phyloP scores from a whole-genome alignment of 2,888 invertebrate genomes.

The Dolichopus griseipennis region DNA sequence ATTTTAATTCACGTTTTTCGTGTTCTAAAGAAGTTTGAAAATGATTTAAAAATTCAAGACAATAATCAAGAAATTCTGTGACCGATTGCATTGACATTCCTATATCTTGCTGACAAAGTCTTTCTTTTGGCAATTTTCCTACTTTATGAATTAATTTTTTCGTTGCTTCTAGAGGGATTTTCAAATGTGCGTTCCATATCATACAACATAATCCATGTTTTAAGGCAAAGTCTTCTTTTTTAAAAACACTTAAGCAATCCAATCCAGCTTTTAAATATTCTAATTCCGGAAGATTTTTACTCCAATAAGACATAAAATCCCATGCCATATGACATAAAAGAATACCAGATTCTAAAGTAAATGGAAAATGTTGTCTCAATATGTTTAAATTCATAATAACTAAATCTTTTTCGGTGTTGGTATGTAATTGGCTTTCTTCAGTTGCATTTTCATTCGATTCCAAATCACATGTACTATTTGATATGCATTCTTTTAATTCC shows the following conservation, averaged over 20 bases:
- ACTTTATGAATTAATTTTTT: conserved; percentile 70
- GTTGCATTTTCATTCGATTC: conserved; percentile 12
- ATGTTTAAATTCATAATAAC: conserved; percentile 56
- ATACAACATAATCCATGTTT: conserved; percentile 75
- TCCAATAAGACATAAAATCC: conserved; percentile 86
- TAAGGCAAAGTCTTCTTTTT: conserved; percentile 34
- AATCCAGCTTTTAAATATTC: conserved; percentile 62
- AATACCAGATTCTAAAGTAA: conserved; percentile 70
- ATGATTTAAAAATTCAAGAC: conserved; percentile 34
- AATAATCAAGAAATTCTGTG: conserved; percentile 54
- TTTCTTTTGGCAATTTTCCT: conserved; percentile 77
- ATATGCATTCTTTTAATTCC: conserved; percentile 42
- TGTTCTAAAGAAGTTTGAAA: conserved; percentile 33
- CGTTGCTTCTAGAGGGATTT: conserved; percentile 64
- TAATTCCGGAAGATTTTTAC: conserved; percentile 60
- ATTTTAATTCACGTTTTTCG: conserved; percentile 35
- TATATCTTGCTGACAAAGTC: conserved; percentile 68
- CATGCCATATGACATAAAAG: conserved; percentile 80
- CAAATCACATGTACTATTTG: conserved; percentile 17
- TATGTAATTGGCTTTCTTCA: conserved; percentile 9
- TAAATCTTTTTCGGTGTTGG: conserved; percentile 28
- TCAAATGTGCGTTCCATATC: conserved; percentile 84
- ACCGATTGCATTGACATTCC: conserved; percentile 60
- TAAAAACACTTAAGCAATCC: conserved; percentile 50
- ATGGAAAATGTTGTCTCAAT: conserved; percentile 71